Base-by-base conservation (phyloP, 2,888 invertebrate genomes). In the Flexamia atlantica region DNA sequence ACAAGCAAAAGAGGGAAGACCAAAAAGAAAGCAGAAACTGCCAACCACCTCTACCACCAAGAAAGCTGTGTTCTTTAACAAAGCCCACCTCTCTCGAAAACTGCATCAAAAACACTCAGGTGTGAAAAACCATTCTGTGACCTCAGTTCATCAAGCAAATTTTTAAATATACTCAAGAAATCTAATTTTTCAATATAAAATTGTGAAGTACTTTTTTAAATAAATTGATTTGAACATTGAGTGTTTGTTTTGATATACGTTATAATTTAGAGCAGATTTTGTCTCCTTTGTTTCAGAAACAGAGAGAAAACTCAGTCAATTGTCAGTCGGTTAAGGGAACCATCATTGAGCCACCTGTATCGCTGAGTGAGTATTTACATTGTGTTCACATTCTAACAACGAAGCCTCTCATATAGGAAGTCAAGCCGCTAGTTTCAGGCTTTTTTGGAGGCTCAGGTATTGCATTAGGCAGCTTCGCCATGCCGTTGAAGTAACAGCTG, bases 251-350 rank as follows among this genome's bases (percentile, higher is more conserved):
- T 25, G 10, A 17, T 36, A 53, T 76, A n/a, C n/a, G n/a, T 23
- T n/a, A 81, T 36, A 25, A 40, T 74, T 53, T 42, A 32, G 25
- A 70, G n/a, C 1, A 83, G 20, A 0, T 28, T 28, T 81, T 85
- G 25, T 40, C 57, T 81, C 25, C n/a, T 5, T 28, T 79, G 53
- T 79, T 79, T 17, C 57, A 79, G 79, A 79, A 79, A 79, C 57
- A 28, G 76, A 79, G 36, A 79, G 83, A 79, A 17, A 80, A 30
- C 20, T 28, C 32, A n/a, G 30, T 32, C 20, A 79, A 68, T 30
- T 68, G 50, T 50, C 80, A 79, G 23, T 50, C 83, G 20, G 46
- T 83, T 32, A 83, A 83, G 42, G 64, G 83, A 32, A 80, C 70
- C 23, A 53, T 68, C 17, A 40, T 83, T 30, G 83, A 83, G 64